Evolutionary conservation across 2,888 invertebrate genomes (phyloP).

Genomic region (Diadromus collaris): DNA sequence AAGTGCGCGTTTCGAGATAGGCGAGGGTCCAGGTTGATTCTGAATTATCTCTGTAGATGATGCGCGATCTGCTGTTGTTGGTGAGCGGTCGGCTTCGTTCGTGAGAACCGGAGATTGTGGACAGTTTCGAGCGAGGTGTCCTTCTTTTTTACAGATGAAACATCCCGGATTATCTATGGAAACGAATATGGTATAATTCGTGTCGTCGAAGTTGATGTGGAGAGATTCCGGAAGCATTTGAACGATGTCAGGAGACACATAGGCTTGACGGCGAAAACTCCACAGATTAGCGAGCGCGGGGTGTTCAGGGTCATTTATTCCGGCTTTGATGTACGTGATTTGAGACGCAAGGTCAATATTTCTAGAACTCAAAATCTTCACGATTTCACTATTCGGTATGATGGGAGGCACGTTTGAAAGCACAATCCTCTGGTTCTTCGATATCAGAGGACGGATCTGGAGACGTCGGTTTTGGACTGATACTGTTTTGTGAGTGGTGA

Average conservation of each 20-base stretch:
- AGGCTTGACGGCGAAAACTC: constrained; percentile 61
- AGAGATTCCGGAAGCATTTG: constrained; percentile 48
- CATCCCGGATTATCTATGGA: constrained; percentile 40
- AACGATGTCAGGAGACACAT: constrained; percentile 56
- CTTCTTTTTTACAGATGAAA: constrained; percentile 39
- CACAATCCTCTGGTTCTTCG: constrained; percentile 50
- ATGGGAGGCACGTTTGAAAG: constrained; percentile 62
- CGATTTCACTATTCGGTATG: constrained; percentile 57
- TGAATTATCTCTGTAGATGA: too few relatives aligned
- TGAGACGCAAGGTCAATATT: constrained; percentile 53
- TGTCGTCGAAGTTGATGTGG: constrained; percentile 41
- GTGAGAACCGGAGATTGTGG: neutral
- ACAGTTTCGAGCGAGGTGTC: constrained; percentile 45
- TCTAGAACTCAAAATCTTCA: constrained; percentile 45
- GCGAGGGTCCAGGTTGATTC: neutral
- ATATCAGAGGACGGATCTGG: constrained; percentile 60
- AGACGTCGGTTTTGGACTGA: constrained; percentile 37
- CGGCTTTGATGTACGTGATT: constrained; percentile 58
- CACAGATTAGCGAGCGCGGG: constrained; percentile 53
- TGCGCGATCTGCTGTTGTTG: too few relatives aligned
- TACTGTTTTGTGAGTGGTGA: constrained; percentile 51
- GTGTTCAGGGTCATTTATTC: constrained; percentile 41
- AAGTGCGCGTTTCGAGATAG: neutral
- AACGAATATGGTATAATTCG: constrained; percentile 48
- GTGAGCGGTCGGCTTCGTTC: too few relatives aligned